Evolutionary conservation across 2,888 invertebrate genomes (phyloP), one percentile per base, ranked within the genome.

Genomic region (Volucella zonaria): DNA sequence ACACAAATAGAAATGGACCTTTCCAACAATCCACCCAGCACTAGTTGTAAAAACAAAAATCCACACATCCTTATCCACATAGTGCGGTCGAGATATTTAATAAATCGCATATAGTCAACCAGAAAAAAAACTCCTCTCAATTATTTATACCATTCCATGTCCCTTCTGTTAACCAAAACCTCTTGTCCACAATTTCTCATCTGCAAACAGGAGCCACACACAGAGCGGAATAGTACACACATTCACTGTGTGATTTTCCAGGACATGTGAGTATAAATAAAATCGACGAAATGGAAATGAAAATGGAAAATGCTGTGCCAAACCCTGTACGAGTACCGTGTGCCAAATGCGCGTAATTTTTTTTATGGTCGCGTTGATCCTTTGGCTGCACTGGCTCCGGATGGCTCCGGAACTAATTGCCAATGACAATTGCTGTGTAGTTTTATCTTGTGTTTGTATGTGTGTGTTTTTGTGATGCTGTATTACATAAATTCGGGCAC

Each of bases 351-450:
- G 59, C 79, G 73, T 31, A 52, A 52, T 70, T 59, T 74, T 61
- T 56, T 62, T 76, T 71, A 51, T 38, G 14, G 23, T 23, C 62
- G 49, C 51, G 42, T 18, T 40, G 66, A 56, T 77, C 59, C 67
- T 70, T 73, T 59, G 62, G 74, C 68, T 74, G 62, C 74, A 79
- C 51, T 73, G 73, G 74, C 58, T 66, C 74, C 79, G 68, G 79
- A 82, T 73, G 73, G 74, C 58, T 66, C 74, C 79, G 68, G 74
- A 82, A 82, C 78, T 82, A 82, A 79, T 82, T 79, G 82, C 68
- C 79, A 77, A 74, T 82, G 82, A 74, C 82, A 79, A 74, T 74
- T 70, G 78, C 58, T 79, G 64, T 56, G 74, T 56, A 68, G 80
- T 68, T 56, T 31, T 54, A 51, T 47, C 47, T 31, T 31, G 31